Evolutionary conservation across 2,888 invertebrate species (phyloP).

Genomic region (Stenodera caucasica): DNA sequence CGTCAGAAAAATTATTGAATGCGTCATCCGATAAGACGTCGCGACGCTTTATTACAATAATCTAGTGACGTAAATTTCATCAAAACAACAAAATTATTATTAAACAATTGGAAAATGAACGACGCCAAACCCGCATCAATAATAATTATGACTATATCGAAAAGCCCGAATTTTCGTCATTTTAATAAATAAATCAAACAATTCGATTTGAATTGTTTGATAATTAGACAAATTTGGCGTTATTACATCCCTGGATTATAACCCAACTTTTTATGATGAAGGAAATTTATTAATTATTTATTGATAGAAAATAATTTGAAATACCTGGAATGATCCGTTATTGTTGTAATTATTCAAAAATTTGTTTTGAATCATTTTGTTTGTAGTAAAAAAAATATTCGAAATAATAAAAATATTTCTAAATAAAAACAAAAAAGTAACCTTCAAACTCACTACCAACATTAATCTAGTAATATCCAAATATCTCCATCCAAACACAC

Average conservation of each 20-base stretch:
- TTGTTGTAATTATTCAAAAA: neutral
- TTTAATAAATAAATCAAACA: no score
- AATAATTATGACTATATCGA: no score
- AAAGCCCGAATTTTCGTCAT: no score
- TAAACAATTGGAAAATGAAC: neutral
- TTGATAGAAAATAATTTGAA: neutral
- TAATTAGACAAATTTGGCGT: no score
- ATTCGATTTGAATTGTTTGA: no score
- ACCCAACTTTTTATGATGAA: neutral
- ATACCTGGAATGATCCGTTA: neutral
- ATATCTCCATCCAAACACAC: neutral
- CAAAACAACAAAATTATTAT: slow-evolving; percentile 6
- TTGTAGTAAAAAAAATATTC: neutral
- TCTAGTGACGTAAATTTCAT: neutral
- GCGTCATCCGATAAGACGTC: slow-evolving; percentile 23
- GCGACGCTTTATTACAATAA: slow-evolving; percentile 16
- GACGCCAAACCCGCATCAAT: no score
- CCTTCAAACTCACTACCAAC: slow-evolving; percentile 2
- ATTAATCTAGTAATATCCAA: neutral
- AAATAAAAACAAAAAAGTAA: neutral
- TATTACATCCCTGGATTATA: neutral
- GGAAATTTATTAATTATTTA: neutral
- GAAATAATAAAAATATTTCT: neutral
- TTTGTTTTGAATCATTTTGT: neutral
- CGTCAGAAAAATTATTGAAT: slow-evolving; percentile 31